These are phyloP conservation scores for Chromis chromis DNA, from an alignment of 2,797 vertebrate species.

Conservation along the genomic window DNA sequence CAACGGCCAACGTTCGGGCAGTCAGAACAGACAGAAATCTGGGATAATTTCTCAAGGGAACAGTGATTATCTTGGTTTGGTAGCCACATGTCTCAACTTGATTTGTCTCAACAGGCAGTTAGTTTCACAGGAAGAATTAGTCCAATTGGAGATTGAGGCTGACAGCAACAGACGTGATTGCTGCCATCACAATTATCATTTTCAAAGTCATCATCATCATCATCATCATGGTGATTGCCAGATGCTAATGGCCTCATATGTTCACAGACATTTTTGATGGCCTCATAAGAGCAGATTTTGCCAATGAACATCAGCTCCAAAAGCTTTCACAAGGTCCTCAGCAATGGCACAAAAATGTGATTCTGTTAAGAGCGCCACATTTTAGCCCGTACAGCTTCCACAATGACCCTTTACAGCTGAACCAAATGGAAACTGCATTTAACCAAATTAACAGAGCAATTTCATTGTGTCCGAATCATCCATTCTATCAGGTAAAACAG, in stretches of 20 bases:
- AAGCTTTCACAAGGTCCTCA: slow-evolving; percentile 12
- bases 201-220: slow-evolving; percentile 30
- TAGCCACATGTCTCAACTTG: slow-evolving; percentile 40
- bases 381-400: slow-evolving; percentile 11
- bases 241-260: slow-evolving; percentile 34
- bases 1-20: slow-evolving; percentile 19
- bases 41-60: slow-evolving; percentile 10
- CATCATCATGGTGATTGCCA: slow-evolving; percentile 14
- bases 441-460: slow-evolving; percentile 27
- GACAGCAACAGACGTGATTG: slow-evolving; percentile 11
- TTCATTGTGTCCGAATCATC: background rate
- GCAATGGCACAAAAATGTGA: background rate
- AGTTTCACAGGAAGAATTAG: slow-evolving; percentile 44
- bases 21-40: slow-evolving; percentile 23
- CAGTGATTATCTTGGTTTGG: slow-evolving; percentile 26
- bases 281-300: slow-evolving; percentile 16
- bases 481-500: background rate
- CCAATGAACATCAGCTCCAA: background rate
- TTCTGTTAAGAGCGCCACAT: slow-evolving; percentile 22
- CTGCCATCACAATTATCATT: slow-evolving; percentile 46
- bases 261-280: slow-evolving; percentile 18
- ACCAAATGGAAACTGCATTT: slow-evolving; percentile 31
- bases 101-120: slow-evolving; percentile 40
- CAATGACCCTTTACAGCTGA: slow-evolving; percentile 11
- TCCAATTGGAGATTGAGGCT: slow-evolving; percentile 19